Evolutionary conservation across 2,113 vertebrate genomes (phyloP).

Genomic region (Aptenodytes forsteri): DNA sequence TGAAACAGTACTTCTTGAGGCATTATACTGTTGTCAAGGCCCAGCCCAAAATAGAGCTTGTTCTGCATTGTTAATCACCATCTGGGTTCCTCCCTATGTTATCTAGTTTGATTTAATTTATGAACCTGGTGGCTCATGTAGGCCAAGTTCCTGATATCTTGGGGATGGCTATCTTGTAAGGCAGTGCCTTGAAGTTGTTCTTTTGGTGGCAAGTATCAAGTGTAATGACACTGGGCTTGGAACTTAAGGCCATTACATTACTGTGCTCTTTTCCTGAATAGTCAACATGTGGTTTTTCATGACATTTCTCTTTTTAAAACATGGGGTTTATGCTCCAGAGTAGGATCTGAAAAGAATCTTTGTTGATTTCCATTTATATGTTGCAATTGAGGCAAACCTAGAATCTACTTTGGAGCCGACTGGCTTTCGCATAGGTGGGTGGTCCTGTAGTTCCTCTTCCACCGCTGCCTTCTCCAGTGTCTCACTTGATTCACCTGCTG

Average conservation of each 20-base stretch:
- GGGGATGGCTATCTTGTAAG: neutral
- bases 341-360: neutral
- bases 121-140: neutral
- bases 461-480: neutral
- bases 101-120: neutral
- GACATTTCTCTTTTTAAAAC: neutral
- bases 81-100: neutral
- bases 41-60: neutral
- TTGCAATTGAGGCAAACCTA: neutral
- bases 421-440: neutral
- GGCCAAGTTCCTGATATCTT: neutral
- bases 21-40: neutral
- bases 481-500: neutral
- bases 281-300: neutral
- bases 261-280: neutral
- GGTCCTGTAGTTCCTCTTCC: neutral
- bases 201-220: neutral
- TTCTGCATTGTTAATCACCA: neutral
- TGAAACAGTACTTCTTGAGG: neutral
- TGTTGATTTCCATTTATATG: accelerated
- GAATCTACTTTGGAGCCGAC: neutral
- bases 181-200: neutral
- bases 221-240: neutral
- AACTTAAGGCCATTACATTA: neutral
- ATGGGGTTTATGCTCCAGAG: neutral